These are phyloP conservation scores for Aphelenchoides bicaudatus DNA, from an alignment of 2,888 invertebrate species.

Conservation along the genomic window DNA sequence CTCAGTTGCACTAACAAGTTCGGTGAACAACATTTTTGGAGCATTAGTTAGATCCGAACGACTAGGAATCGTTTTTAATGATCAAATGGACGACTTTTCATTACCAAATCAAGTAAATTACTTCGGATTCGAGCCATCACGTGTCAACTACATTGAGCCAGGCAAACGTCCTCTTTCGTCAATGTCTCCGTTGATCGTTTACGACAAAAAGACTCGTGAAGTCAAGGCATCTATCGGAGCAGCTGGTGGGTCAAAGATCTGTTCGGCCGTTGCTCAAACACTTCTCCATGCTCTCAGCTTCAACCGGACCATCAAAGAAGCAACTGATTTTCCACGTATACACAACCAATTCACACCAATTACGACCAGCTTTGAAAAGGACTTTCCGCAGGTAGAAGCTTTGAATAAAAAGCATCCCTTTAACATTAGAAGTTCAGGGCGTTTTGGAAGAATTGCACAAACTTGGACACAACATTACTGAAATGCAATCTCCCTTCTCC, in stretches of 20 bases:
- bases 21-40: conserved; percentile 73
- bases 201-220: conserved; percentile 64
- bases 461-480: conserved; percentile 40
- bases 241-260: conserved; percentile 36
- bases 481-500: conserved; percentile 42
- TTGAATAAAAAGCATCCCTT: background rate
- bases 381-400: conserved; percentile 26
- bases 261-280: conserved; percentile 62
- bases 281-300: conserved; percentile 74
- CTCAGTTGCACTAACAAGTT: conserved; percentile 85
- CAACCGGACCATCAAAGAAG: conserved; percentile 73
- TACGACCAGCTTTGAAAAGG: conserved; percentile 30
- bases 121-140: conserved; percentile 67
- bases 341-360: conserved; percentile 51
- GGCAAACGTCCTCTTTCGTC: conserved; percentile 81
- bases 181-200: conserved; percentile 78
- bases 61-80: conserved; percentile 53
- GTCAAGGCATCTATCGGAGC: conserved; percentile 27
- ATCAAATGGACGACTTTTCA: conserved; percentile 69
- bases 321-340: conserved; percentile 62
- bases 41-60: conserved; percentile 49
- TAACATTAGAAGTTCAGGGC: conserved; percentile 16
- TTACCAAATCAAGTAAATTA: conserved; percentile 26
- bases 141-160: conserved; percentile 76
- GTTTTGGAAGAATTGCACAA: conserved; percentile 24